A percentile compares a stretch with the other conserved stretches of the same genome.
Evolutionary conservation across 2,113 vertebrate genomes (phyloP).

Genomic region (Trematocara nigrifrons): DNA sequence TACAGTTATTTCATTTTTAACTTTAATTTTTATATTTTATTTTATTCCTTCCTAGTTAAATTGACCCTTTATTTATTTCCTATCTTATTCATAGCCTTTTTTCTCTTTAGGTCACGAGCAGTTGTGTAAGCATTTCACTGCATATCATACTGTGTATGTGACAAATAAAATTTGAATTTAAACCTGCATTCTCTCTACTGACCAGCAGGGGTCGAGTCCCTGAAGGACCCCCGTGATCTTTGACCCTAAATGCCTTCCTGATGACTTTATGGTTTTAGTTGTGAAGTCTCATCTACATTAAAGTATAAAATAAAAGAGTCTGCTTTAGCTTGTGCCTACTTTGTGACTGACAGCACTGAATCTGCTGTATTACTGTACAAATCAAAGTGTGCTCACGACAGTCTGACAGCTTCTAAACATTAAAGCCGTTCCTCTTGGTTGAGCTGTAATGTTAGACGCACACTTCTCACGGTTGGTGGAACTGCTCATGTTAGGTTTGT

Average conservation of each 20-base stretch:
- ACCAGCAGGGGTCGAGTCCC: background rate
- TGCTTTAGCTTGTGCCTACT: background rate
- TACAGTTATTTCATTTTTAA: too few relatives aligned
- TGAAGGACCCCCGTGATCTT: background rate
- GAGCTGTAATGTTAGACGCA: background rate
- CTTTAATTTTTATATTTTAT: too few relatives aligned
- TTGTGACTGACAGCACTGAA: background rate
- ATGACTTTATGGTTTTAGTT: background rate
- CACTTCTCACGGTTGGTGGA: background rate
- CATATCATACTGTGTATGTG: too few relatives aligned
- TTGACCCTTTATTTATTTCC: too few relatives aligned
- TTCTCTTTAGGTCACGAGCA: too few relatives aligned
- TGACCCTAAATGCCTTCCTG: background rate
- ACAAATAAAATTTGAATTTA: too few relatives aligned
- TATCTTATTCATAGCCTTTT: too few relatives aligned
- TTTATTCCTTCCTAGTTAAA: too few relatives aligned
- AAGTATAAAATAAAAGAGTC: accelerated
- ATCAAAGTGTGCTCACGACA: background rate
- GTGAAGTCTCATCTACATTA: background rate
- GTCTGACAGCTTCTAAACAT: background rate
- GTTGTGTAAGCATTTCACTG: too few relatives aligned
- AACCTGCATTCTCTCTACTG: background rate
- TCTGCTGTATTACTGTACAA: accelerated
- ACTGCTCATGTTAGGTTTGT: too few relatives aligned
- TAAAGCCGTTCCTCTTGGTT: accelerated